Evolutionary conservation across 37 sponge, comb jelly and placozoan genomes (phyloP).

Genomic region (Chondrilla cf. caribensis): DNA sequence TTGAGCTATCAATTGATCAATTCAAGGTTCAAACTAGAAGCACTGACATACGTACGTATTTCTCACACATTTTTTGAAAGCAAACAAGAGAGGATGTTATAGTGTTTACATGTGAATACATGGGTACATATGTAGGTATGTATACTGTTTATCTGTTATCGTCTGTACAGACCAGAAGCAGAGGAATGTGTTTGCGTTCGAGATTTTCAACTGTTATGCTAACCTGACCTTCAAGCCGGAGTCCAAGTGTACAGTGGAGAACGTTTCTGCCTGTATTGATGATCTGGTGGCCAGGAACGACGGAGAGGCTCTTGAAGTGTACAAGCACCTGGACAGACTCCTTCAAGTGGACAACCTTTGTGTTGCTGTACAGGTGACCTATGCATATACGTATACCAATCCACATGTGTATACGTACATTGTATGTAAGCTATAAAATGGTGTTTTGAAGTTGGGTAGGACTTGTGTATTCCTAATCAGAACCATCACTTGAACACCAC

Average conservation of each 20-base stretch:
- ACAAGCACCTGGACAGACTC: constrained; percentile 14
- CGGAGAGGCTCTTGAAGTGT: not conserved
- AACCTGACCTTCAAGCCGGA: constrained; percentile 1
- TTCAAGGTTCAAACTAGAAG: too few relatives aligned
- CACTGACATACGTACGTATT: too few relatives aligned
- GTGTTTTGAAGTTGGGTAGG: not conserved
- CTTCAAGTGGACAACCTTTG: constrained; percentile 22
- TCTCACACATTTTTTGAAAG: too few relatives aligned
- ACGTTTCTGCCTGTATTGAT: not conserved
- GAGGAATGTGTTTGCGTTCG: constrained; percentile 10
- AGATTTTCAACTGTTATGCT: constrained; percentile 23
- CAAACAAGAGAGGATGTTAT: too few relatives aligned
- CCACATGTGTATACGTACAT: not conserved
- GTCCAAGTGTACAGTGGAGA: not conserved
- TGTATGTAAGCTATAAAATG: not conserved
- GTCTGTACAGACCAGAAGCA: not conserved
- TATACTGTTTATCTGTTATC: not conserved
- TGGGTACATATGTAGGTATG: not conserved
- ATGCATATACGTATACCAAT: too few relatives aligned
- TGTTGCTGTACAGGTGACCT: not conserved
- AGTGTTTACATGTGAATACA: too few relatives aligned
- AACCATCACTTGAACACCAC: too few relatives aligned
- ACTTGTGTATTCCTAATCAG: too few relatives aligned
- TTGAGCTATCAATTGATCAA: too few relatives aligned
- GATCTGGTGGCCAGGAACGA: not conserved